These are phyloP conservation scores for Tinea pellionella DNA, from an alignment of 2,888 invertebrate species.

Conservation along the genomic window DNA sequence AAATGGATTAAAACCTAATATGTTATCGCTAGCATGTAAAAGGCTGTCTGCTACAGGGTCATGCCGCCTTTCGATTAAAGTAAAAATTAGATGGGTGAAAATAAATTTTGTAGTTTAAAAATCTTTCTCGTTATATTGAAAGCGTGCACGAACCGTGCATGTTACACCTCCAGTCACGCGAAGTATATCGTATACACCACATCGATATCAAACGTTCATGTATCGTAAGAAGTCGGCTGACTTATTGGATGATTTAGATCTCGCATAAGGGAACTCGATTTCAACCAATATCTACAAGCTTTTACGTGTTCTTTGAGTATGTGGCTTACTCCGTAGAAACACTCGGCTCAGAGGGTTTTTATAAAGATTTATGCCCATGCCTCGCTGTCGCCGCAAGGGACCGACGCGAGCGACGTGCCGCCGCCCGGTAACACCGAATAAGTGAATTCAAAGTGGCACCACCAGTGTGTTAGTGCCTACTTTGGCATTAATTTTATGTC, in stretches of 20 bases:
- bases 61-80: neutral
- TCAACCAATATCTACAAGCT: neutral
- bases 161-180: neutral
- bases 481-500: conserved; percentile 6
- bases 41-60: neutral
- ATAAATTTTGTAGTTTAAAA: neutral
- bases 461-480: neutral
- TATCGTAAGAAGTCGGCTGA: neutral
- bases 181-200: neutral
- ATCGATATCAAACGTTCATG: neutral
- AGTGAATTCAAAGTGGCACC: conserved; percentile 2
- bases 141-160: neutral
- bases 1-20: neutral
- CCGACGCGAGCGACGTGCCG: too few species aligned
- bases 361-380: conserved; percentile 3
- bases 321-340: neutral
- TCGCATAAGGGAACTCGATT: neutral
- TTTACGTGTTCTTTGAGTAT: conserved; percentile 1
- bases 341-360: conserved; percentile 2
- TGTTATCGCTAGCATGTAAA: neutral
- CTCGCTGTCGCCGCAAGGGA: conserved; percentile 3
- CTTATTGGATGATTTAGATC: neutral
- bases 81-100: neutral
- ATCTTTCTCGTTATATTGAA: neutral
- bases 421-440: conserved; percentile 1